A percentile compares a stretch with the other conserved stretches of the same genome.
Evolutionary conservation across 2,797 vertebrate genomes (phyloP).

Genomic region (Morus bassanus): DNA sequence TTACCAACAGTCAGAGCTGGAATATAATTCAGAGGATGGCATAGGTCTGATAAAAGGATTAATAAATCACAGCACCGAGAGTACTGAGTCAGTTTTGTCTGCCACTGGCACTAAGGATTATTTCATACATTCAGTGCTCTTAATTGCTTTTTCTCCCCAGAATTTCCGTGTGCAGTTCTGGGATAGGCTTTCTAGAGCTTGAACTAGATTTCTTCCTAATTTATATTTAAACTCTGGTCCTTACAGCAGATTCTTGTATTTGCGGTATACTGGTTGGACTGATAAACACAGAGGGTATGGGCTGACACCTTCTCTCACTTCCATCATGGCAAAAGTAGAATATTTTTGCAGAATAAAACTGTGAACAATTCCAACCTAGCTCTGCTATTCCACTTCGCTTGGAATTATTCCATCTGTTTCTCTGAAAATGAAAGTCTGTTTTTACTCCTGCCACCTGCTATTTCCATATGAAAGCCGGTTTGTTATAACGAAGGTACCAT

Average conservation of each 20-base stretch:
- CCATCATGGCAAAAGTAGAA: neutral
- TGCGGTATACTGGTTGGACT: neutral
- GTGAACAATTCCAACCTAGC: neutral
- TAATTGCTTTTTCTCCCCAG: constrained; percentile 3
- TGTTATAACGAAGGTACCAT: neutral
- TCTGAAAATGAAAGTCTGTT: constrained; percentile 47
- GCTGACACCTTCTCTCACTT: neutral
- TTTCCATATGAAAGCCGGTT: constrained; percentile 48
- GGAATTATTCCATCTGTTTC: constrained; percentile 50
- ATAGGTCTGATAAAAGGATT: constrained; percentile 47
- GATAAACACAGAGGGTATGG: neutral
- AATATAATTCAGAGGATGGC: constrained; percentile 9
- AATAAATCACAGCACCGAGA: neutral
- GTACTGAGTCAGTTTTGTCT: neutral
- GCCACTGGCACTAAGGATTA: constrained; percentile 1
- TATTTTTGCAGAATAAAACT: neutral
- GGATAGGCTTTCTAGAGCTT: neutral
- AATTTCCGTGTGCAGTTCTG: neutral
- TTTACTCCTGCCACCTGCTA: constrained; percentile 54
- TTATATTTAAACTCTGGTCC: neutral
- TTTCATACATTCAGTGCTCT: neutral
- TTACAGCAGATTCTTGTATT: neutral
- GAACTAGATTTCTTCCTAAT: neutral
- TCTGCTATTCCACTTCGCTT: constrained; percentile 31
- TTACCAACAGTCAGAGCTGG: neutral